phyloP scores from a whole-genome alignment of 2,797 vertebrate species.

The Acanthis flammea region DNA sequence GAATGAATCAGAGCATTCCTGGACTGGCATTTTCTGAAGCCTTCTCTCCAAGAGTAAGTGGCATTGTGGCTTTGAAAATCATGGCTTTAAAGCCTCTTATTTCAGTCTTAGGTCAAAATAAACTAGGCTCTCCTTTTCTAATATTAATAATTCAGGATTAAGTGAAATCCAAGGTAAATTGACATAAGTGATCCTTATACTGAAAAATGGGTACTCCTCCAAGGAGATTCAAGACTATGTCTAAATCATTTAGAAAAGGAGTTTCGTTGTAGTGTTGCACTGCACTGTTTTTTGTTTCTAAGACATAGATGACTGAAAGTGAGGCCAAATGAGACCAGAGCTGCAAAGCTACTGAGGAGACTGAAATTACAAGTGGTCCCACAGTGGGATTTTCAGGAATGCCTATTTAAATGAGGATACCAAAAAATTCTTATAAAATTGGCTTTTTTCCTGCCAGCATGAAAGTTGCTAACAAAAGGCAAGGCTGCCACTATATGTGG shows the following conservation, averaged over 20 bases:
- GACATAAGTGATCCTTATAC: background rate
- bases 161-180: constrained; percentile 29
- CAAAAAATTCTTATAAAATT: constrained; percentile 24
- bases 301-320: background rate
- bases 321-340: background rate
- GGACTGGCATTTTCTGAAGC: background rate
- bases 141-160: constrained; percentile 35
- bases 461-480: constrained; percentile 45
- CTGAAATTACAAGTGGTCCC: background rate
- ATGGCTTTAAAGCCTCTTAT: background rate
- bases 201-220: background rate
- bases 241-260: background rate
- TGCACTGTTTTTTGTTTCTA: background rate
- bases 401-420: constrained; percentile 32
- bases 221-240: background rate
- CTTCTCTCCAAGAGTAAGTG: background rate
- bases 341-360: background rate
- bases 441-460: constrained; percentile 18
- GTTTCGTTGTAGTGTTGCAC: background rate
- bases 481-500: constrained; percentile 36
- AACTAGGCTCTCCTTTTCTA: background rate
- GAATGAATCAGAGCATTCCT: background rate
- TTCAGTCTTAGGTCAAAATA: constrained; percentile 10
- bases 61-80: background rate
- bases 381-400: constrained; percentile 13